Evolutionary conservation across 2,888 invertebrate genomes (phyloP).

Genomic region (Ypsolopha sequella): DNA sequence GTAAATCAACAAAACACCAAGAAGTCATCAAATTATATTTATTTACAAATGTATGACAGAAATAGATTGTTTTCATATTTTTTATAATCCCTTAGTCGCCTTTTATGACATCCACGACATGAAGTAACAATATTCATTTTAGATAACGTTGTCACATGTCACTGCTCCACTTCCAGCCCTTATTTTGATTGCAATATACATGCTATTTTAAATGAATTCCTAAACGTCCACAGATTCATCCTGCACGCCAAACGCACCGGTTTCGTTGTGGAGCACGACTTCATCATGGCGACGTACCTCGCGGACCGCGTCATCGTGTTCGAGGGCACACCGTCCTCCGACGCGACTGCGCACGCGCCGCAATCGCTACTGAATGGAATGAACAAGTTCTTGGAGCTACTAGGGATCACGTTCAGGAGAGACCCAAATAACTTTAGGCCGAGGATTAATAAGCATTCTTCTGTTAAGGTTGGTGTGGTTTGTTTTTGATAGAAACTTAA

Average conservation of each 20-base stretch:
- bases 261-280: constrained; percentile 99
- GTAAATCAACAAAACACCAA: no score
- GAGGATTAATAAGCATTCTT: constrained; percentile 96
- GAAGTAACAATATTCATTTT: no score
- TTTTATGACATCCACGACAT: no score
- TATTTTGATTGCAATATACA: no score
- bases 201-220: no score
- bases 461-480: constrained; percentile 82
- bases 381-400: constrained; percentile 95
- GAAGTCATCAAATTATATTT: no score
- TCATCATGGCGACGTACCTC: constrained; percentile 99
- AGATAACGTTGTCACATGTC: no score
- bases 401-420: constrained; percentile 97
- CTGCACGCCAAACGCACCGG: constrained; percentile 99
- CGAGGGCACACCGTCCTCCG: constrained; percentile 92
- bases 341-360: constrained; percentile 91
- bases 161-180: no score
- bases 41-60: no score
- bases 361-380: constrained; percentile 96
- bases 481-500: not conserved
- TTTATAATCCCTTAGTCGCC: no score
- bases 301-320: constrained; percentile 99
- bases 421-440: constrained; percentile 99
- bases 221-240: constrained; percentile 78
- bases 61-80: no score